Base-by-base conservation (phyloP, 2,113 vertebrate genomes). In the Myotis lucifugus region DNA sequence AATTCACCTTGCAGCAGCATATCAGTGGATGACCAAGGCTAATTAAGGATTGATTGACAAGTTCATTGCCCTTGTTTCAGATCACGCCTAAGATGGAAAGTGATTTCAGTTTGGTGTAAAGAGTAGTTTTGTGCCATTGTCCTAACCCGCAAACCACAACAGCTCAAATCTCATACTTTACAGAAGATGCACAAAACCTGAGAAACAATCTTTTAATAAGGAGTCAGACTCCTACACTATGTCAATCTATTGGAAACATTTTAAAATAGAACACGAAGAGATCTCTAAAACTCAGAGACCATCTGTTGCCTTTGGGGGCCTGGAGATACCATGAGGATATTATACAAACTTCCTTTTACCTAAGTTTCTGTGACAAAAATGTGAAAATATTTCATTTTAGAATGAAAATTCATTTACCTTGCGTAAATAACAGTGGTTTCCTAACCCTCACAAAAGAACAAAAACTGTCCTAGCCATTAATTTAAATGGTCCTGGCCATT, bases 161-260 rank as follows among this genome's bases (percentile, higher is more conserved):
- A 42, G 40, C 86, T 48, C 59, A 77, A 94, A 32, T 52, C 52
- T 95, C 59, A 67, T 40, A 93, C 64, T 76, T 66, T 83, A 27
- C 46, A 52, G 67, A 67, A 92, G 0, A 89, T 82, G 34, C 52
- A 93, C 85, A 59, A 37, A 93, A 78, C 17, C 29, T 76, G 54
- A 94, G 86, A 83, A 96, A 27, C 56, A 90, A 90, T 21, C 79
- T 95, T 95, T 91, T 89, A 96, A 94, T 93, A 93, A 95, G 86
- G 70, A 94, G 32, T 29, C 46, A 88, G 40, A 89, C 81, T 92
- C 95, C 85, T 93, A 90, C 67, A 69, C 52, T 29, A 69, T 88
- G 70, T 59, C 84, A 94, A 67, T 94, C 74, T 94, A 90, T 90
- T 95, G 48, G 40, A 95, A 91, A 84, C 18, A 70, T 85, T 94